phyloP scores from a whole-genome alignment of 2,888 invertebrate genomes.

The Linnaemya tessellans region DNA sequence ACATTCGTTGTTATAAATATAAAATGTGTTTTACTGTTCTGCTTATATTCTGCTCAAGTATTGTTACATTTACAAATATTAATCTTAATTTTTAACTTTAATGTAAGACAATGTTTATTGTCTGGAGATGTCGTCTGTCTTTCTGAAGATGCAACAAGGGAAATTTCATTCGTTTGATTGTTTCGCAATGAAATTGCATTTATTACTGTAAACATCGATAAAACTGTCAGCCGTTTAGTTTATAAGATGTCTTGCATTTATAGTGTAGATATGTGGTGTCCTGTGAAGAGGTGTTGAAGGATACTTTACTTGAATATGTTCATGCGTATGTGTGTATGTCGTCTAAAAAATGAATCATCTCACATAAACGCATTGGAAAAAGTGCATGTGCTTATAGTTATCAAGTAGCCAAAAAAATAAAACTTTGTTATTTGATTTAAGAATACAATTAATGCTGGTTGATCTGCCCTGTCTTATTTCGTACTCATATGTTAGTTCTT shows the following conservation, averaged over 20 bases:
- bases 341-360: constrained; percentile 41
- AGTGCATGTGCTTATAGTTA: not conserved
- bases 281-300: constrained; percentile 63
- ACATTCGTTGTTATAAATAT: not conserved
- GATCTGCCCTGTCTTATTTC: constrained; percentile 31
- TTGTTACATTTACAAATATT: constrained; percentile 57
- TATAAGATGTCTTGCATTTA: constrained; percentile 11
- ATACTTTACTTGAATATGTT: constrained; percentile 34
- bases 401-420: constrained; percentile 9
- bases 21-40: not conserved
- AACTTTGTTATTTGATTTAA: constrained; percentile 25
- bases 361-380: not conserved
- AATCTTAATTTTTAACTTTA: constrained; percentile 61
- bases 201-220: constrained; percentile 75
- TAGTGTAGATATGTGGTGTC: constrained; percentile 26
- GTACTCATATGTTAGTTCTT: constrained; percentile 21
- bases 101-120: constrained; percentile 28
- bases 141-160: constrained; percentile 20
- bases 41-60: constrained; percentile 11
- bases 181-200: constrained; percentile 72
- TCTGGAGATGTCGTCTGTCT: constrained; percentile 9
- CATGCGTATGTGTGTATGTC: not conserved
- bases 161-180: constrained; percentile 63
- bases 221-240: constrained; percentile 72
- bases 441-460: constrained; percentile 1